Evolutionary conservation across 2,797 vertebrate species (phyloP).

Genomic region (Premnoplex brunnescens): DNA sequence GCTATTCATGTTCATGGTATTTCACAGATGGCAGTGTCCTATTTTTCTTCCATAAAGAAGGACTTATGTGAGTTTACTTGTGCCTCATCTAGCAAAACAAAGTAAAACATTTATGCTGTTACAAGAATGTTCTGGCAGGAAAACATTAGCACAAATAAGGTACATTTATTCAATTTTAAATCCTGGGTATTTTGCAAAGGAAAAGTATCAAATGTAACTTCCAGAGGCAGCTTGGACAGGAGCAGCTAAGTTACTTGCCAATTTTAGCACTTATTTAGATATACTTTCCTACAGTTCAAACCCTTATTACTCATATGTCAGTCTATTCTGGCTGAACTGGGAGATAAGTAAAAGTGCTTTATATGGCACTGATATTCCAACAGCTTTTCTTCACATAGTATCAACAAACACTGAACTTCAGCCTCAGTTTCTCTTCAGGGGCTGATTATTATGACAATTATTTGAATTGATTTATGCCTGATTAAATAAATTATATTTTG

Average conservation of each 20-base stretch:
- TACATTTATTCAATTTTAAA: background rate
- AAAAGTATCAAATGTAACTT: background rate
- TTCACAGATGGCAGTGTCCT: background rate
- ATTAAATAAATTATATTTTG: background rate
- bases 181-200: background rate
- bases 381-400: background rate
- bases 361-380: background rate
- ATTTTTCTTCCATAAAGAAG: background rate
- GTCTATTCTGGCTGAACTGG: background rate
- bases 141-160: background rate
- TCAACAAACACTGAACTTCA: background rate
- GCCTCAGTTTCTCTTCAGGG: background rate
- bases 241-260: background rate
- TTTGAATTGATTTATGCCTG: background rate
- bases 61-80: background rate
- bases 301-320: background rate
- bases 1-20: background rate
- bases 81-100: background rate
- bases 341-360: background rate
- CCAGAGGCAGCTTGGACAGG: background rate
- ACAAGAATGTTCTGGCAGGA: background rate
- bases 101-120: background rate
- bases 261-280: background rate
- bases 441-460: background rate
- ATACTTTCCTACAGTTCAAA: background rate